Evolutionary conservation across 2,113 vertebrate genomes (phyloP), one percentile per base, ranked within the genome.

Genomic region (Pelecanus crispus): DNA sequence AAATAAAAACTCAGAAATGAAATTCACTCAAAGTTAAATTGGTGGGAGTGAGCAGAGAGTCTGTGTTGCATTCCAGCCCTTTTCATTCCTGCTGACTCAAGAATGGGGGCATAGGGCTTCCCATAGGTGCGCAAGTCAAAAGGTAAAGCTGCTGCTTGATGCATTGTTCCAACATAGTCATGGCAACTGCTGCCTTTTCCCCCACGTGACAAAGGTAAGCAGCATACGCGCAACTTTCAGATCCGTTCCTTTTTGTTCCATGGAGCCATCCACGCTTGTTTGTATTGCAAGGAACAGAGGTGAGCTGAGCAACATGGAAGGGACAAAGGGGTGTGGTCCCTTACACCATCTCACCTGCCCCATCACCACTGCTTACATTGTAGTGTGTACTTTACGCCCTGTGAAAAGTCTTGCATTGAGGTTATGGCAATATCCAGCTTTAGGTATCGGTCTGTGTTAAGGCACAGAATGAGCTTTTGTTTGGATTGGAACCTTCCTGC

Each of bases 361-460:
- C 20, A 17, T 80, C 40, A 5, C 58, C 18, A 1, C 31, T 58
- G 25, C 16, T n/a, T 70, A 4, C 1, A 0, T 1, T 53, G 45
- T 24, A 34, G 44, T 4, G 12, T 61, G 22, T 34, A 12, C 55
- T 18, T 92, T 42, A n/a, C 1, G 1, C 11, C 55, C 53, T 47
- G 31, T 53, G 52, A 47, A 72, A 55, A 72, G 40, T 29, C 56
- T 85, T 34, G 47, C 21, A 10, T 83, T 2, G 1, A 10, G 19
- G 13, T 77, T 66, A 49, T 9, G 21, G n/a, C 38, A 58, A 17
- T 75, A 55, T 31, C 38, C 4, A 24, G 26, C 47, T 81, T 70
- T 36, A 34, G 24, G 25, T 72, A 7, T 38, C 0, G 0, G 26
- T 85, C 50, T 28, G 3, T 0, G 0, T 61, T 88, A 85, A 72